Evolutionary conservation across 2,113 vertebrate genomes (phyloP), one percentile per base, ranked within the genome.

Genomic region (Pelodiscus sinensis): DNA sequence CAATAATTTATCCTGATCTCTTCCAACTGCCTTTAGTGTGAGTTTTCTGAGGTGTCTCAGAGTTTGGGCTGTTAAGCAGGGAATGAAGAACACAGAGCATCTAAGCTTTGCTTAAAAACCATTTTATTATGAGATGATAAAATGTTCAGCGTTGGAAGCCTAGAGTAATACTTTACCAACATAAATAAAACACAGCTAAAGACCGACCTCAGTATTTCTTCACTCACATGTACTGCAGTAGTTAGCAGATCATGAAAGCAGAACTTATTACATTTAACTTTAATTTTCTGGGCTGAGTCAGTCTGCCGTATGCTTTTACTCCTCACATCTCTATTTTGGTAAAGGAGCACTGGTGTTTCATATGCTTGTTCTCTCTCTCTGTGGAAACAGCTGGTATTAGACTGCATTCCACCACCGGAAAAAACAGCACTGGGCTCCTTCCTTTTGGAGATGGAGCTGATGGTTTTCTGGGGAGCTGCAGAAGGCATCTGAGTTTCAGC

Each of bases 211-310:
- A 8, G 60, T 6, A 38, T 12, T 15, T 38, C 55, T 5, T 65
- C 85, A 71, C 85, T 86, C 93, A 65, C 77, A 5, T 2, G 65
- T 1, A 3, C 62, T 1, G 3, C 0, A 4, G 51, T 1, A 58
- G 85, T 62, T 79, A 57, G 58, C 79, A 62, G 54, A 57, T 55
- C 21, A 3, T 0, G 29, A 54, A 51, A 65, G 82, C 81, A 84
- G 81, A 31, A 78, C 52, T 71, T 14, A 92, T 86, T 25, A 62
- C 11, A 2, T 90, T 31, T 81, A 83, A 14, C 81, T 81, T n/a
- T 10, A 0, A 57, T 88, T 93, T 91, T 54, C 14, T 1, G 29
- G 82, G 84, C 82, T 91, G 85, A 96, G 57, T 75, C 88, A 92
- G 44, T 52, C n/a, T 9, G 22, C 15, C 82, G 81, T 35, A 92